Evolutionary conservation across 2,888 invertebrate genomes (phyloP), one percentile per base, ranked within the genome.

Genomic region (Himalopsyche tibetana): DNA sequence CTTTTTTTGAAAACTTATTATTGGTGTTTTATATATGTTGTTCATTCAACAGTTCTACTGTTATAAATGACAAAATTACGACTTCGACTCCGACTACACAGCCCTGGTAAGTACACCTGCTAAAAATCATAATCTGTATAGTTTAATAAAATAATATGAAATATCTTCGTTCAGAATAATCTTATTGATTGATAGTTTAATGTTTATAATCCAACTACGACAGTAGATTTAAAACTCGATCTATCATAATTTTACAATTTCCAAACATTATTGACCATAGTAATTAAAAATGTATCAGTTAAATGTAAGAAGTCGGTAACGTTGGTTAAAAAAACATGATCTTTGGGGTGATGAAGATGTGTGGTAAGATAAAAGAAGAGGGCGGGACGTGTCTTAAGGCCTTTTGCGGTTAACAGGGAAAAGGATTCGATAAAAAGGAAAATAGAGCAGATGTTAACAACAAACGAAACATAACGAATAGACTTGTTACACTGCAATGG

Each of bases 321-420:
- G 36, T 15, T 9, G 36, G 28, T 38, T 74, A 36, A 74, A 74
- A 74, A 74, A 74, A 74, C 74, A 74, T 74, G 28, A 74, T 36
- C 74, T 74, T n/a, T 74, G 8, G 74, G 15, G 74, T 85, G 85
- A 85, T 85, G 85, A 85, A 83, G 85, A 85, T 85, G 80, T 85
- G 85, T 80, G 82, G 4, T n/a, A 19, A 82, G 85, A 85, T 85
- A 85, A 85, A 63, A 45, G n/a, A 51, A 38, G 80, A 83, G 83
- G 85, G 85, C 85, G 85, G 42, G 38, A 83, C 83, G 45, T 80
- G 83, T 80, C 85, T 80, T 45, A 56, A 83, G 83, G 85, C 82
- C 9, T n/a, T 83, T 38, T 38, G 74, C 36, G 74, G 74, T 74
- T 74, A 36, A 38, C 74, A 74, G 74, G 38, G 74, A 36, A 74